Conservation (phyloP, 2,888 invertebrate species). For the Cephalotes varians region DNA sequence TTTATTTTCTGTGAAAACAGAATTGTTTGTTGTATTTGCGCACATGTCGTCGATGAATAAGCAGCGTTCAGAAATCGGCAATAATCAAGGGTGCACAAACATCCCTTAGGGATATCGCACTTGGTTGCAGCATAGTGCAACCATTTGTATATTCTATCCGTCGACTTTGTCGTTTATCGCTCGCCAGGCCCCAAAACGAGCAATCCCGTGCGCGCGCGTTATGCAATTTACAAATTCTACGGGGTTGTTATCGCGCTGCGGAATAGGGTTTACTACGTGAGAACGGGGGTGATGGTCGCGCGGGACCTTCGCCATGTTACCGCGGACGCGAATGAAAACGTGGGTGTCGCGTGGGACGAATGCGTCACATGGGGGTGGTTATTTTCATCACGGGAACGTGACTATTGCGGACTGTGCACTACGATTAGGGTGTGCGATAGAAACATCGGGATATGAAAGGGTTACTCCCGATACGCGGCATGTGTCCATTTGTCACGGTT, state of each 20-base stretch:
- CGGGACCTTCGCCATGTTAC: conserved; percentile 20
- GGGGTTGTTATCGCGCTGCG: conserved; percentile 33
- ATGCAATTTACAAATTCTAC: conserved; percentile 46
- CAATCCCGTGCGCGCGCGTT: conserved; percentile 2
- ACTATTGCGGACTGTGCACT: conserved; percentile 49
- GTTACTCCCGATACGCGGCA: conserved; percentile 21
- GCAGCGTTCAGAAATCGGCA: neutral
- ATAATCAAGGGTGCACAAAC: conserved; percentile 55
- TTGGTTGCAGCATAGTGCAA: conserved; percentile 55
- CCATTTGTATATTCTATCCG: neutral
- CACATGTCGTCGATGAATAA: neutral
- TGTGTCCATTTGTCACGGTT: conserved; percentile 55
- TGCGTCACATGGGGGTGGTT: conserved; percentile 52
- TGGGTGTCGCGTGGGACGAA: conserved; percentile 31
- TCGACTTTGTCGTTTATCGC: conserved; percentile 66
- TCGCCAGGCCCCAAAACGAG: conserved; percentile 55
- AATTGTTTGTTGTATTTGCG: neutral
- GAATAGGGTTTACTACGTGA: conserved; percentile 17
- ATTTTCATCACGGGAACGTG: conserved; percentile 48
- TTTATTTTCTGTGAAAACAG: neutral
- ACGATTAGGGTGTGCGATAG: conserved; percentile 63
- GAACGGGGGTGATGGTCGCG: neutral
- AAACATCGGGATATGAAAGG: conserved; percentile 53
- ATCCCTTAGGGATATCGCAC: conserved; percentile 61
- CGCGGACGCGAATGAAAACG: conserved; percentile 56